Conservation (phyloP, 2,797 vertebrate species). For the Coregonus sp. region DNA sequence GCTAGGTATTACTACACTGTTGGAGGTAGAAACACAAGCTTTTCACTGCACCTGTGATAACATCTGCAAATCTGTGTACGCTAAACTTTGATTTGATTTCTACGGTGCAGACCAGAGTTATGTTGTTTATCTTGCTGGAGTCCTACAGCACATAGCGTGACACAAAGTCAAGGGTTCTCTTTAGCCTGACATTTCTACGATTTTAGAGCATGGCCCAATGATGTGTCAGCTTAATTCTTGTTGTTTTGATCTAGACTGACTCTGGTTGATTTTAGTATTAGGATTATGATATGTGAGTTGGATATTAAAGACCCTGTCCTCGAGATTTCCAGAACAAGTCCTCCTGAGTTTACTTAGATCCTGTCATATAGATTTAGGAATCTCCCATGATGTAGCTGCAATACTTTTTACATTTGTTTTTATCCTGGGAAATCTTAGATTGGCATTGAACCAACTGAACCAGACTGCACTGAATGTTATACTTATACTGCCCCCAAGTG, state of each 20-base stretch:
- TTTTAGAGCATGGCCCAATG: conserved; percentile 1
- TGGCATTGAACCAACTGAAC: background rate
- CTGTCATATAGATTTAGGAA: background rate
- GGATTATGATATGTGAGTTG: background rate
- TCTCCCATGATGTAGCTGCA: background rate
- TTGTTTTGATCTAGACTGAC: conserved; percentile 30
- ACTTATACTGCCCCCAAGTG: background rate
- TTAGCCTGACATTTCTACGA: conserved; percentile 2
- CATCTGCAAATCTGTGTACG: background rate
- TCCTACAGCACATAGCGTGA: conserved; percentile 37
- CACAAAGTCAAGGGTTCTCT: conserved; percentile 29
- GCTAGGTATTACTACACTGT: too few relatives aligned
- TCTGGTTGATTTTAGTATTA: background rate
- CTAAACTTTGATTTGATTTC: background rate
- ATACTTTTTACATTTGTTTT: background rate
- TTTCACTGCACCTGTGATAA: background rate
- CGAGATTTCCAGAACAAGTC: background rate
- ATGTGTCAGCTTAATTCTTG: conserved; percentile 23
- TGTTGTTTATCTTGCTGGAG: conserved; percentile 5
- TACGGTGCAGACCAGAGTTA: too few relatives aligned
- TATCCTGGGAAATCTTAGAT: background rate
- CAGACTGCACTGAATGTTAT: background rate
- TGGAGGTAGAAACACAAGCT: too few relatives aligned
- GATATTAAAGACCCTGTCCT: background rate
- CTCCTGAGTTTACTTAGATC: background rate